Base-by-base conservation (phyloP, 2,797 vertebrate genomes). In the Pachyuromys duprasi region DNA sequence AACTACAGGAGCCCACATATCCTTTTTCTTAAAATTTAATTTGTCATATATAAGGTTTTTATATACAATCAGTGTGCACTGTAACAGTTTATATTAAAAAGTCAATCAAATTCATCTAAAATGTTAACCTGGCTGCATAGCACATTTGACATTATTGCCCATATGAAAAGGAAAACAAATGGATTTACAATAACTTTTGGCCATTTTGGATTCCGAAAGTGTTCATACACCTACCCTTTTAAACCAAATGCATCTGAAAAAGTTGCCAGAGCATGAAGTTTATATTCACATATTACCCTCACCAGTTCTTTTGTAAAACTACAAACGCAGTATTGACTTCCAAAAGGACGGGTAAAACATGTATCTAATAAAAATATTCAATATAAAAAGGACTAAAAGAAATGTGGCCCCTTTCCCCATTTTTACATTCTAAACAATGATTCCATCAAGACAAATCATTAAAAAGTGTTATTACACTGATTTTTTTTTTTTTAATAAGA, bases 101-200 rank as follows among this genome's bases (percentile, higher is more conserved):
- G 97, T 98, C 55, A 97, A 97, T 98, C 92, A 99, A 98, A 86
- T 98, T 99, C 97, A 99, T 98, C 99, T 99, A 99, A 99, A 99
- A 99, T 99, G 98, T 99, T 99, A 99, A 99, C 99, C 99, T 99
- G 99, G 98, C 99, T 99, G 99, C 99, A 99, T 99, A 99, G 99
- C 99, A 99, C 98, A 99, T 99, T 98, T 98, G 98, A 99, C 98
- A 99, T 99, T 99, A 99, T 99, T 99, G 99, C 99, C 99, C 99
- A 99, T 98, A 97, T 98, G 97, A 98, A 98, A 98, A 96, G 97
- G 97, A 98, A 98, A 98, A 98, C 96, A 98, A 98, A 98, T 97
- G 97, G 98, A 98, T 98, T 98, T 97, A 98, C 97, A 98, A 90
- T 96, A 98, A 98, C 98, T 97, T 98, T 98, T 98, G 97, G 98